Conservation (phyloP, 1,140 invertebrate genomes). For the Epicauta chinensis region DNA sequence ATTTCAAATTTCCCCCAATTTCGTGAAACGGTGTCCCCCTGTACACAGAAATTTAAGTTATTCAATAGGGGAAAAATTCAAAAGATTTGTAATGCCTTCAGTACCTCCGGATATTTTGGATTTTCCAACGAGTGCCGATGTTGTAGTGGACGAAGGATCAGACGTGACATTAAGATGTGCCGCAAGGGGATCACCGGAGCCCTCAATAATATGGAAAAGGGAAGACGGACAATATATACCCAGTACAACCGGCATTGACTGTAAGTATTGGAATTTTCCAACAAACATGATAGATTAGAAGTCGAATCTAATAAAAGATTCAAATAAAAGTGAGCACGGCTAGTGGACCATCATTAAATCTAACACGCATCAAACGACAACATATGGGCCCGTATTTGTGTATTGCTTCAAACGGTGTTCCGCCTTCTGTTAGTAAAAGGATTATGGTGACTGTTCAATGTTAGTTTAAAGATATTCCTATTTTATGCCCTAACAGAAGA, state of each 20-base stretch:
- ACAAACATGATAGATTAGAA: background rate
- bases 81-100: conserved; percentile 42
- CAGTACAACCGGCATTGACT: background rate
- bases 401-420: conserved; percentile 78
- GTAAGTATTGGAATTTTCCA: conserved; percentile 6
- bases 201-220: conserved; percentile 74
- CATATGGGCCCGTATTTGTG: conserved; percentile 90
- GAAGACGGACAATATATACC: conserved; percentile 66
- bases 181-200: conserved; percentile 71
- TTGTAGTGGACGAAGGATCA: conserved; percentile 77
- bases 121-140: conserved; percentile 77
- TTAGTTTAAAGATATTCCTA: conserved; percentile 49
- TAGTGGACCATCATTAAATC: conserved; percentile 66
- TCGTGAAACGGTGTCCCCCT: too few relatives aligned
- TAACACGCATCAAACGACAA: conserved; percentile 74
- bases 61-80: too few relatives aligned
- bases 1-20: too few relatives aligned
- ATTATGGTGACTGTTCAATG: conserved; percentile 83
- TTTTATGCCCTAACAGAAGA: background rate
- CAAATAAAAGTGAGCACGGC: conserved; percentile 35
- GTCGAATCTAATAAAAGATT: background rate
- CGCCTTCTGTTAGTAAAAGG: conserved; percentile 80
- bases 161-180: conserved; percentile 79
- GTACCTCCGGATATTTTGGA: conserved; percentile 84
- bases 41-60: too few relatives aligned